phyloP scores from a whole-genome alignment of 2,888 invertebrate species.

The Chalcis sispes region DNA sequence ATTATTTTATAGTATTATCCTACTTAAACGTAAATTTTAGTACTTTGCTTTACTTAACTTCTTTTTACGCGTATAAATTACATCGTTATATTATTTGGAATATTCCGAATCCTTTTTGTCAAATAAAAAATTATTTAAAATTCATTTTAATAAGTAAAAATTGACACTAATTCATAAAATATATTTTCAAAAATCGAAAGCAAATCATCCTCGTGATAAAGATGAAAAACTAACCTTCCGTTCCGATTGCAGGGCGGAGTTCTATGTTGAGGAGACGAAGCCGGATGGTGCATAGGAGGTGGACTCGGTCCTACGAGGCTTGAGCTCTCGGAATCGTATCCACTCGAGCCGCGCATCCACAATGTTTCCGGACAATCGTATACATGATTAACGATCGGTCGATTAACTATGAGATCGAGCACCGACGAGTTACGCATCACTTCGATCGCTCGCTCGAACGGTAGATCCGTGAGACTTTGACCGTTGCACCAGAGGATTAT shows the following conservation, averaged over 20 bases:
- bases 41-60: no score
- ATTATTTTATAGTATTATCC: no score
- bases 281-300: constrained; percentile 63
- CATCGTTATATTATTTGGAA: no score
- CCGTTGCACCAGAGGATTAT: constrained; percentile 94
- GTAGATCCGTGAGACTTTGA: constrained; percentile 72
- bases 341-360: constrained; percentile 72
- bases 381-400: constrained; percentile 75
- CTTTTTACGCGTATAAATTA: no score
- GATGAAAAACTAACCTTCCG: constrained; percentile 63
- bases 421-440: constrained; percentile 71
- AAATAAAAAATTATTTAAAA: no score
- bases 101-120: no score
- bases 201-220: no score
- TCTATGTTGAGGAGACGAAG: constrained; percentile 59
- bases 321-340: constrained; percentile 72
- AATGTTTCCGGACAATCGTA: constrained; percentile 72
- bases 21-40: no score
- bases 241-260: constrained; percentile 64
- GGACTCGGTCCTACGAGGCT: constrained; percentile 68
- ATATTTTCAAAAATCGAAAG: background rate
- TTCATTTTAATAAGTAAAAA: no score
- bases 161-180: no score
- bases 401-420: constrained; percentile 76
- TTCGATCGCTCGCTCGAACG: constrained; percentile 73